Percentiles rank a stretch among this genome's conserved stretches.
Evolutionary conservation across 2,113 vertebrate species (phyloP).

Genomic region (Onychostoma macrolepis): DNA sequence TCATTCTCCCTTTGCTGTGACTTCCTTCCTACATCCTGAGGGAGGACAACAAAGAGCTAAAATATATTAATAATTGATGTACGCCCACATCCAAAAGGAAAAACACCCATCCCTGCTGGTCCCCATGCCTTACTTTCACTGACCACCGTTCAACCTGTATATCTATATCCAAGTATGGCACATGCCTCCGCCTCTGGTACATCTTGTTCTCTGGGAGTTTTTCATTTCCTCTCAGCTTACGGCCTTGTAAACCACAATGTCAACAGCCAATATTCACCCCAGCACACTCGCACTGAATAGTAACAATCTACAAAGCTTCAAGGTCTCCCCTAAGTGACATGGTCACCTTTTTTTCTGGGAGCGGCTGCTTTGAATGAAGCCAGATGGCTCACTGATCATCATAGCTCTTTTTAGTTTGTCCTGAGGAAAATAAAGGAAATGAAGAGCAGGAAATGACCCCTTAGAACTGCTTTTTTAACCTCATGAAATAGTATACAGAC

Average conservation of each 20-base stretch:
- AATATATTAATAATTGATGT: slow-evolving; percentile 60
- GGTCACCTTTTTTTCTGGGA: neutral
- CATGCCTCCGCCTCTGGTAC: neutral
- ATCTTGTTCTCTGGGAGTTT: neutral
- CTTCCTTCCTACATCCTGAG: slow-evolving; percentile 54
- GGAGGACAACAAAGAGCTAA: slow-evolving; percentile 50
- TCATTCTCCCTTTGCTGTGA: slow-evolving; percentile 9
- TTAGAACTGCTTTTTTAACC: neutral
- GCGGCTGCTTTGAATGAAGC: slow-evolving; percentile 5
- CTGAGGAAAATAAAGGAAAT: slow-evolving; percentile 22
- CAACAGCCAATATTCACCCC: slow-evolving; percentile 4
- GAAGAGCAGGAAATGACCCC: neutral
- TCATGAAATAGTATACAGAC: neutral
- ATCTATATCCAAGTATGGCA: slow-evolving; percentile 12
- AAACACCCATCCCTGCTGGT: slow-evolving; percentile 12
- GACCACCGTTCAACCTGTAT: neutral
- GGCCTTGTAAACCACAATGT: slow-evolving; percentile 16
- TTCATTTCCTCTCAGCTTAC: slow-evolving; percentile 41
- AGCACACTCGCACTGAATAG: neutral
- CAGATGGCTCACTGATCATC: slow-evolving; percentile 8
- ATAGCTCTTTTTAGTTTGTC: neutral
- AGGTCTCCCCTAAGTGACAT: slow-evolving; percentile 7
- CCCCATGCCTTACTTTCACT: neutral
- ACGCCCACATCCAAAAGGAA: slow-evolving; percentile 24
- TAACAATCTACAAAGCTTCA: slow-evolving; percentile 16